Base-by-base conservation (phyloP, 2,113 vertebrate genomes). In the Nerophis lumbriciformis region DNA sequence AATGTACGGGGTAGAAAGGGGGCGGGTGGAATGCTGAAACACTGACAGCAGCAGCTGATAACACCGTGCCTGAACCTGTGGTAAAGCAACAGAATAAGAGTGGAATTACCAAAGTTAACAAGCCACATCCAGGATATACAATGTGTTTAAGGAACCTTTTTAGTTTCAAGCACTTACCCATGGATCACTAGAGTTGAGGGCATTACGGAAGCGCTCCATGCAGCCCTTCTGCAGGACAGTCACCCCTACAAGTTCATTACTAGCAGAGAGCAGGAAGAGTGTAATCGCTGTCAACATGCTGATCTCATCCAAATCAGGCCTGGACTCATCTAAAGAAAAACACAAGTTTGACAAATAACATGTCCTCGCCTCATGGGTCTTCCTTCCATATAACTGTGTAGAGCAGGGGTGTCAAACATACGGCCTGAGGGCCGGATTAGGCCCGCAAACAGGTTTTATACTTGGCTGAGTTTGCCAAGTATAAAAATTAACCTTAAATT, bases 11-110 rank as follows among this genome's bases (percentile, higher is more conserved):
- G 93, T 95, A 48, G 95, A 94, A 47, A 99, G 93, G 28, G 94
- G 93, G 10, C 96, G 93, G 73, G 91, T 94, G 50, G 92, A 90
- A 83, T 98, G 96, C 77, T 99, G 96, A 77, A 99, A 98, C 71
- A 99, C 93, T 2, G 97, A 99, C 61, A 98, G 81, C 54, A 98
- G 90, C 78, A 99, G 92, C 89, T 99, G 97, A 87, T 96, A 98
- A 87, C 94, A 95, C 50, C 95, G 95, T 35, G 94, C 93, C 87
- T 97, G 96, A 81, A 97, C 94, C 97, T 99, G 83, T 7, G 39
- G 16, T 38, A 65, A 38, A 57, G 39, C 42, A 71, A 54, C 37
- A 54, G 0, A 60, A 62, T n/a, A 28, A 1, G 39, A 59, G 42
- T 11, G 55, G 49, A 21, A 57, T 44, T 6, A 56, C 4, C 1